phyloP scores from a whole-genome alignment of 2,113 vertebrate genomes.

The Tragelaphus imberbis region DNA sequence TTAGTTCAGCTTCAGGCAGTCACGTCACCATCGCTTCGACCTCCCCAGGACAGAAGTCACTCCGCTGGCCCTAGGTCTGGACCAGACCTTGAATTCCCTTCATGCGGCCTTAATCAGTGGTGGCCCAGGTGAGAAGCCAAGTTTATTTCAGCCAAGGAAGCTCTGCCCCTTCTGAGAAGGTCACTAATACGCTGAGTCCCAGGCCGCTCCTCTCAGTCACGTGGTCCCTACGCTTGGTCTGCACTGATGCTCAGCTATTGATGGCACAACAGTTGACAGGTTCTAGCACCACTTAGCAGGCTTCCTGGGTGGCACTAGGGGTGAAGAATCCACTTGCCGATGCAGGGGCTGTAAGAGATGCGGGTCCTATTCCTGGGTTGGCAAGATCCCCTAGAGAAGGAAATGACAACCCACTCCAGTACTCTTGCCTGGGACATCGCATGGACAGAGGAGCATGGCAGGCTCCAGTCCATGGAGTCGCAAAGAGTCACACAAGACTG shows the following conservation, averaged over 20 bases:
- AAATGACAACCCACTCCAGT: not conserved
- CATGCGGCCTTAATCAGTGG: not conserved
- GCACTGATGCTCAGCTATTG: not conserved
- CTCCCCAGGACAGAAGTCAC: too few relatives aligned
- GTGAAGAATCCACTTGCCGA: not conserved
- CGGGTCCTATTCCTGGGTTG: not conserved
- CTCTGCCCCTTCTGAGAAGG: not conserved
- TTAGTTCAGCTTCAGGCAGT: not conserved
- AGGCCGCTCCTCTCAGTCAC: fast-evolving
- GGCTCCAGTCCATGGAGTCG: fast-evolving
- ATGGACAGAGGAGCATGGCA: not conserved
- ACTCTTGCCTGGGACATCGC: not conserved
- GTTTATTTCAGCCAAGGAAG: too few relatives aligned
- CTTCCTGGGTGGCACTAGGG: not conserved
- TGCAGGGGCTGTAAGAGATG: not conserved
- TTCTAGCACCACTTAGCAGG: not conserved
- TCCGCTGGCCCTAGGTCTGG: not conserved
- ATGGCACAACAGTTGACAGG: fast-evolving
- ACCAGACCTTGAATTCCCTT: not conserved
- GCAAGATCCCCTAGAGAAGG: not conserved
- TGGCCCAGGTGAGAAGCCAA: not conserved
- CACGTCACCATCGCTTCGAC: fast-evolving
- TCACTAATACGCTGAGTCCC: fast-evolving
- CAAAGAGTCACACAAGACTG: not conserved
- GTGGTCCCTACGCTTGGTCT: not conserved